Conservation (phyloP, 2,113 vertebrate species). For the Eretmochelys imbricata region DNA sequence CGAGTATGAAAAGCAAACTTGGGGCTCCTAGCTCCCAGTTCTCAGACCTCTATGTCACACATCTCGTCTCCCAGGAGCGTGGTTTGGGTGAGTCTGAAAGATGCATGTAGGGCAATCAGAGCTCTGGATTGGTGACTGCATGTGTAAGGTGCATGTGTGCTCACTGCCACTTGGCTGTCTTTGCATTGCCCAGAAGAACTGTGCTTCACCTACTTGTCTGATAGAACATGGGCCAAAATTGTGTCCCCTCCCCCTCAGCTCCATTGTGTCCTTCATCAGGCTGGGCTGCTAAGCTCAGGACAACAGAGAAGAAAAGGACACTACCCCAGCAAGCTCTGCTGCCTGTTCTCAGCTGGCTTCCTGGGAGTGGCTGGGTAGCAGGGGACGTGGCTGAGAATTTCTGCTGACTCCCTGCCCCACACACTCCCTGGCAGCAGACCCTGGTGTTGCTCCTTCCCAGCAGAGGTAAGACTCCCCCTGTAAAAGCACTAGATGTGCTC, state of each 20-base stretch:
- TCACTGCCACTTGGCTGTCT: fast-evolving
- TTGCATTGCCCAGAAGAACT: neutral
- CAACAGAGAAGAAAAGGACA: neutral
- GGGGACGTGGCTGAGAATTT: neutral
- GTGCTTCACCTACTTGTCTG: fast-evolving
- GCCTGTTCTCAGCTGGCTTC: neutral
- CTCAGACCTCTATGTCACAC: neutral
- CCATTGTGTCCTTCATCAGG: conserved; percentile 18
- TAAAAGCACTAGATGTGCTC: neutral
- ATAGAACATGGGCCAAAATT: conserved; percentile 6
- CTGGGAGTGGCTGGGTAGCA: neutral
- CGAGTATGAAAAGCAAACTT: fast-evolving
- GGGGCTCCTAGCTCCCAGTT: neutral
- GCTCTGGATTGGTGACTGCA: neutral
- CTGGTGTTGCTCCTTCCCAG: neutral
- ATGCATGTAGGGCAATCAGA: neutral
- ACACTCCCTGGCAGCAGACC: too few relatives aligned
- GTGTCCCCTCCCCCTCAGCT: neutral
- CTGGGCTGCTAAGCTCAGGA: conserved; percentile 48
- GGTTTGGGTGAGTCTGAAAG: neutral
- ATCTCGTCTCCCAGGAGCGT: neutral
- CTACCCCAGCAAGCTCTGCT: neutral
- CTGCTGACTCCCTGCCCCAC: neutral
- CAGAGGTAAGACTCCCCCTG: neutral
- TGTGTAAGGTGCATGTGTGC: too few relatives aligned